Percentiles rank a stretch among this genome's conserved stretches.
phyloP scores from a whole-genome alignment of 2,113 vertebrate species.

The Sceloporus tristichus region DNA sequence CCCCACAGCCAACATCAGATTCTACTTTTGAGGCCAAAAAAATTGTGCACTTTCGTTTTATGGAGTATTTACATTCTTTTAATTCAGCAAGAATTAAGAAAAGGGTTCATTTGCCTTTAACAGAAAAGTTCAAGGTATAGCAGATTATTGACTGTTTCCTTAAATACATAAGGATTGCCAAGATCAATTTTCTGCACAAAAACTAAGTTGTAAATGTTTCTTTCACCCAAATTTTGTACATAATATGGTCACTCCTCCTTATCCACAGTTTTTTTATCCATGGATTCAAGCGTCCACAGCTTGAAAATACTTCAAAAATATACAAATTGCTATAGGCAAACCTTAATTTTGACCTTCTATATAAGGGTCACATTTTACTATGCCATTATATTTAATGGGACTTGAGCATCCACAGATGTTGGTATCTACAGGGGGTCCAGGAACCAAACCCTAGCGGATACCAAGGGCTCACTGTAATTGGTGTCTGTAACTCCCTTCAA shows the following conservation, averaged over 20 bases:
- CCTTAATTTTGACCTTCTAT: no score
- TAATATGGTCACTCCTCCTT: no score
- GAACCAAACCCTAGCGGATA: no score
- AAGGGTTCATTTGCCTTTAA: background rate
- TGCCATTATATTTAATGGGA: no score
- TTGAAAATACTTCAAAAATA: no score
- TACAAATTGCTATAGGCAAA: no score
- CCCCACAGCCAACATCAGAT: background rate
- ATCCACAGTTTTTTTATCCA: no score
- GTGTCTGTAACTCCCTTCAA: background rate
- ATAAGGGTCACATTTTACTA: no score
- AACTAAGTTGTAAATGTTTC: background rate
- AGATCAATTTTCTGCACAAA: background rate
- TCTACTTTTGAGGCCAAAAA: no score
- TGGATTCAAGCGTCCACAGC: no score
- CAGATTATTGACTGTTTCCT: constrained; percentile 47
- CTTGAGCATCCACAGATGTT: no score
- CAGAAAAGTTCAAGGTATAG: constrained; percentile 42
- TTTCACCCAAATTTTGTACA: background rate
- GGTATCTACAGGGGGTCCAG: no score
- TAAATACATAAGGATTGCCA: constrained; percentile 10
- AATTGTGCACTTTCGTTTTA: background rate
- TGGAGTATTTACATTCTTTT: background rate
- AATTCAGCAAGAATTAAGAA: constrained; percentile 8
- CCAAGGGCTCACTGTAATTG: background rate